phyloP scores from a whole-genome alignment of 1,140 invertebrate genomes.

The Drosophila quadrilineata region DNA sequence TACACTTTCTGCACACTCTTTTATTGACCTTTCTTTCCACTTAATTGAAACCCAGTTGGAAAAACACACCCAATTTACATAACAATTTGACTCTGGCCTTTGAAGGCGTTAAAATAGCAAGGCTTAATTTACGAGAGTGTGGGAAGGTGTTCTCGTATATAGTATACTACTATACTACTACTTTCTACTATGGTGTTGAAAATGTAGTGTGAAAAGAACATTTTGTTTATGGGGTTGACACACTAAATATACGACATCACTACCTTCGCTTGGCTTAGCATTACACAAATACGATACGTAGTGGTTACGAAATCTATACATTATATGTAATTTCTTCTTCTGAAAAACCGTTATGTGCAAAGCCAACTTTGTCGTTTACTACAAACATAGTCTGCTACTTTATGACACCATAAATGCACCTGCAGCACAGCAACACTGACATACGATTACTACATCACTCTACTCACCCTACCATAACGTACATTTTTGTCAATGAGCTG shows the following conservation, averaged over 20 bases:
- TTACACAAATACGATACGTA: too few species aligned
- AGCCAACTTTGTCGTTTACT: slow-evolving; percentile 19
- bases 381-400: slow-evolving; percentile 6
- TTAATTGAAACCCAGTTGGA: slow-evolving; percentile 17
- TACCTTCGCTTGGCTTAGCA: too few species aligned
- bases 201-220: too few species aligned
- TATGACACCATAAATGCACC: slow-evolving; percentile 15
- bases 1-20: slow-evolving; percentile 29
- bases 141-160: too few species aligned
- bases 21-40: slow-evolving; percentile 62
- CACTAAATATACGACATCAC: too few species aligned
- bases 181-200: too few species aligned
- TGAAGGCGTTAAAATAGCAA: slow-evolving; percentile 20
- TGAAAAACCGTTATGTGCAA: not conserved
- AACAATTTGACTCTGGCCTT: slow-evolving; percentile 3
- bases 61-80: slow-evolving; percentile 45
- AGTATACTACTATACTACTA: too few species aligned
- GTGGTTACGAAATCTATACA: too few species aligned
- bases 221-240: too few species aligned
- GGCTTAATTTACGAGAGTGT: not conserved
- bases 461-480: slow-evolving; percentile 8
- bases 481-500: slow-evolving; percentile 41
- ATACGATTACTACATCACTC: slow-evolving; percentile 56
- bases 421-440: slow-evolving; percentile 54
- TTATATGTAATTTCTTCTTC: too few species aligned